These are phyloP conservation scores for Peromyscus maniculatus DNA, from an alignment of 2,113 vertebrate genomes.

Conservation along the genomic window DNA sequence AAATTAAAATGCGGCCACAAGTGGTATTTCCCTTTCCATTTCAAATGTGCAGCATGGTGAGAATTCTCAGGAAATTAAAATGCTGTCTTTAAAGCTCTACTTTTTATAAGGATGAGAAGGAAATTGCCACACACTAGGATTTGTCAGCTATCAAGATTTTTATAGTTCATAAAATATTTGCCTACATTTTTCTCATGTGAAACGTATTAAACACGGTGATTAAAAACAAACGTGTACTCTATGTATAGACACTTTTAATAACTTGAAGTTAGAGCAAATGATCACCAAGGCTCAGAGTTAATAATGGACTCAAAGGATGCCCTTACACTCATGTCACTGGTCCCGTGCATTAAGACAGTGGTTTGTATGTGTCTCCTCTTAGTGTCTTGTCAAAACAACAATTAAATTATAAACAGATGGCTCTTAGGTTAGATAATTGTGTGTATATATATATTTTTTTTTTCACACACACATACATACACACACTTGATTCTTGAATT, in stretches of 20 bases:
- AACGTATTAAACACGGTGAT: conserved; percentile 62
- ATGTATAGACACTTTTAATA: conserved; percentile 61
- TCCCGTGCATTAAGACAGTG: conserved; percentile 18
- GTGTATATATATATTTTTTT: neutral
- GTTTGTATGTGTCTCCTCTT: neutral
- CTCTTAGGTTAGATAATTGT: neutral
- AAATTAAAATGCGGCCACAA: conserved; percentile 74
- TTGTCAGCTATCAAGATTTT: conserved; percentile 61
- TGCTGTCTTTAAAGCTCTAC: conserved; percentile 52
- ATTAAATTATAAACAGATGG: conserved; percentile 42
- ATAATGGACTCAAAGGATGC: conserved; percentile 27
- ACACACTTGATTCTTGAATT: neutral
- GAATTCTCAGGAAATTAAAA: conserved; percentile 76
- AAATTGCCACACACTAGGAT: conserved; percentile 49
- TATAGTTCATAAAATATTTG: conserved; percentile 69
- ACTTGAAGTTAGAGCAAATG: conserved; percentile 54
- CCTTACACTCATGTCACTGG: conserved; percentile 35
- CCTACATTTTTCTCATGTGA: conserved; percentile 53
- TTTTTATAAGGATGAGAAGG: conserved; percentile 66
- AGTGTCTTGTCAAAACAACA: conserved; percentile 39
- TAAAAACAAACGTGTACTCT: conserved; percentile 69
- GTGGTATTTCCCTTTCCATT: conserved; percentile 62
- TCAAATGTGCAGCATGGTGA: conserved; percentile 46
- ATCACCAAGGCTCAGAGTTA: conserved; percentile 62
- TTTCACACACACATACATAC: neutral